A percentile compares a stretch with the other conserved stretches of the same genome.
These are phyloP conservation scores for Monopterus albus DNA, from an alignment of 2,113 vertebrate species.

Conservation along the genomic window DNA sequence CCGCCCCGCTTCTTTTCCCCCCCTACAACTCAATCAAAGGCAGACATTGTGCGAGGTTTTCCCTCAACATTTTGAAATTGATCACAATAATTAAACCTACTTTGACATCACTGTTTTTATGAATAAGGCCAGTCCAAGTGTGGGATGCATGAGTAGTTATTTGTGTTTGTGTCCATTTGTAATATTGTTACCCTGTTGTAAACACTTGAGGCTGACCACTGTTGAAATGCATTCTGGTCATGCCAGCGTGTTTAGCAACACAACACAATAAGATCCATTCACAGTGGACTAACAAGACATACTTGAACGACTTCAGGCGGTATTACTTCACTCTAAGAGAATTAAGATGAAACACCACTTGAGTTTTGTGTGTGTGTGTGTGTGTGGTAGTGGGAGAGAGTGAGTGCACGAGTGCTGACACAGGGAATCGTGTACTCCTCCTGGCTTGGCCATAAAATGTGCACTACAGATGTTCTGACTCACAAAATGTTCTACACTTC, in stretches of 20 bases:
- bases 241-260: conserved; percentile 57
- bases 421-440: conserved; percentile 5
- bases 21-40: conserved; percentile 43
- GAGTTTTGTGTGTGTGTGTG: conserved; percentile 13
- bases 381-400: conserved; percentile 5
- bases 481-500: conserved; percentile 5
- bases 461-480: conserved; percentile 54
- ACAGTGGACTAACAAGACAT: conserved; percentile 37
- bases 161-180: conserved; percentile 23
- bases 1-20: neutral
- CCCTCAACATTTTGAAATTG: neutral
- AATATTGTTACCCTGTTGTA: conserved; percentile 16
- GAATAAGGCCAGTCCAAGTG: neutral
- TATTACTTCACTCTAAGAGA: conserved; percentile 57
- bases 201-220: conserved; percentile 34
- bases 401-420: conserved; percentile 44
- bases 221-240: conserved; percentile 68
- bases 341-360: conserved; percentile 47
- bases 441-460: neutral
- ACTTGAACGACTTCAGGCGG: conserved; percentile 43
- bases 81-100: neutral
- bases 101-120: neutral
- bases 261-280: conserved; percentile 50
- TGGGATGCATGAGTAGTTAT: neutral
- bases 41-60: conserved; percentile 25